Base-by-base conservation (phyloP, 2,113 vertebrate genomes). In the Sebastes schlegelii region DNA sequence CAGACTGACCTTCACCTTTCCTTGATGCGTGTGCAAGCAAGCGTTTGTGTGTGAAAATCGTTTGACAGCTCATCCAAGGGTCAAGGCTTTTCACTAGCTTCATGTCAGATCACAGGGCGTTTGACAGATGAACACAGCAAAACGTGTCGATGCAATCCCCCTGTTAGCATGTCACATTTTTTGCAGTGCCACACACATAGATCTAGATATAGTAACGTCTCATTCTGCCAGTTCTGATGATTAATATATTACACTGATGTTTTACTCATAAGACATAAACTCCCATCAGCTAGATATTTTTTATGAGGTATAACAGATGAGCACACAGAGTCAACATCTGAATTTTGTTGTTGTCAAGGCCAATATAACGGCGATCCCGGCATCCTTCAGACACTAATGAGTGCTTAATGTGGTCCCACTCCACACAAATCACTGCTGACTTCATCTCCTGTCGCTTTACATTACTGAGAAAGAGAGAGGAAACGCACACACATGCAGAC, bases 71-170 rank as follows among this genome's bases (percentile, higher is more conserved):
- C 65, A 86, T 85, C 58, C 60, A 40, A 72, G 86, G 91, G 89
- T 92, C 86, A 82, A 77, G 85, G 89, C 82, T 83, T 86, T 46
- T 81, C 72, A 23, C 55, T 8, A 58, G 79, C 88, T 89, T 85
- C 21, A 26, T 81, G 77, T 89, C 89, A 80, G 77, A 80, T 80
- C 80, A 52, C 66, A 8, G 12, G 34, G 52, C 8, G 21, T 66
- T 74, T 93, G 91, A 91, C 89, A 86, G 85, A 88, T 57, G 80
- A 82, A 86, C 82, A 60, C 80, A 80, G 79, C 57, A 67, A 80
- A 82, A 79, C 12, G 17, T 43, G 78, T 49, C 26, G 4, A 34
- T 13, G 23, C 71, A 73, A n/a, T 77, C 66, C 68, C 64, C 78
- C 12, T 60, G 65, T 76, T 74, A 69, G 46, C 9, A 4, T 5